These are phyloP conservation scores for Melanogrammus aeglefinus DNA, from an alignment of 2,797 vertebrate genomes.

Conservation along the genomic window DNA sequence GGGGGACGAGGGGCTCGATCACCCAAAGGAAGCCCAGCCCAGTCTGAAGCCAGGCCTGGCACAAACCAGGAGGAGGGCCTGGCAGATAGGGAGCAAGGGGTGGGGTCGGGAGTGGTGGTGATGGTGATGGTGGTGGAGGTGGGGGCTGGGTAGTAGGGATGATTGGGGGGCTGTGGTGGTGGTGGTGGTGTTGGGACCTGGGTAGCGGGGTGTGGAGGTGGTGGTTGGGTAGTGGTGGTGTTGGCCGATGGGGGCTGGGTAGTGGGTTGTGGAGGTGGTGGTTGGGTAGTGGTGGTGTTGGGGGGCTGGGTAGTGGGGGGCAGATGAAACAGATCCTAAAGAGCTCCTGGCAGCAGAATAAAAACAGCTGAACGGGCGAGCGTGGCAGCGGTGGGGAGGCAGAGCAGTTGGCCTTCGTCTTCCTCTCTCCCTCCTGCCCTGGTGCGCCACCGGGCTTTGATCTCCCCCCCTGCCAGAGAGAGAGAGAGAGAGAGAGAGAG, in stretches of 20 bases:
- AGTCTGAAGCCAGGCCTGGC: constrained; percentile 66
- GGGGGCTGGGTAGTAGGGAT: too few species aligned
- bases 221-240: too few species aligned
- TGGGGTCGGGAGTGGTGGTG: too few species aligned
- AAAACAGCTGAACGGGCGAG: constrained; percentile 62
- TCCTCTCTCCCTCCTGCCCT: neutral
- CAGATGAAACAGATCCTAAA: constrained; percentile 73
- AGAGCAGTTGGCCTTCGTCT: neutral
- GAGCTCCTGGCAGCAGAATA: constrained; percentile 72
- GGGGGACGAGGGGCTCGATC: neutral
- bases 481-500: too few species aligned
- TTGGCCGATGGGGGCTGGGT: neutral
- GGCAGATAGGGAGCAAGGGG: too few species aligned
- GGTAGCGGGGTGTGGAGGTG: too few species aligned
- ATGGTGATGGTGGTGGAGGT: too few species aligned
- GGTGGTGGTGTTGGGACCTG: neutral
- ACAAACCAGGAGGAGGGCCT: constrained; percentile 69
- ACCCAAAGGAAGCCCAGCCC: constrained; percentile 1
- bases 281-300: neutral
- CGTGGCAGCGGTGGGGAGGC: neutral
- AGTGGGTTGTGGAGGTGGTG: neutral
- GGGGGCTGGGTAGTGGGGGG: neutral
- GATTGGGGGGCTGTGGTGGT: too few species aligned
- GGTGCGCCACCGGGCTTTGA: neutral
- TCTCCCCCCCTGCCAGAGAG: neutral